Percentiles rank a stretch among this genome's conserved stretches.
Evolutionary conservation across 2,797 vertebrate species (phyloP).

Genomic region (Pseudocheirus occidentalis): DNA sequence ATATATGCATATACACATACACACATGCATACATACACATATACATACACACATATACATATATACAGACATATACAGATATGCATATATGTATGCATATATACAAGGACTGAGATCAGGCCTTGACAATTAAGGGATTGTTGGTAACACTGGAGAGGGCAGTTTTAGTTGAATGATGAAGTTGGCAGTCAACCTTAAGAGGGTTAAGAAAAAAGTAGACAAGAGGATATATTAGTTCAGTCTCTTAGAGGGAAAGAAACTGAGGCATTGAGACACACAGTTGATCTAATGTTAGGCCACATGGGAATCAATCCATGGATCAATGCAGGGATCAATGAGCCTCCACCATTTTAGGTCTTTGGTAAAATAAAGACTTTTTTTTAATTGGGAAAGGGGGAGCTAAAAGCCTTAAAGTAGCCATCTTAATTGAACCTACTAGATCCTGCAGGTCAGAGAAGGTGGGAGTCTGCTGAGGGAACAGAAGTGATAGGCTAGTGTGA

Average conservation of each 20-base stretch:
- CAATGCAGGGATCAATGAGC: not conserved
- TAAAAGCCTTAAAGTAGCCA: not conserved
- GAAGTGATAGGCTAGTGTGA: not conserved
- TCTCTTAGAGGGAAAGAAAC: not conserved
- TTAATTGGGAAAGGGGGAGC: not conserved
- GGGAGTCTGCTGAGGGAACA: not conserved
- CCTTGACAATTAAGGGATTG: not conserved
- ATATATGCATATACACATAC: no score
- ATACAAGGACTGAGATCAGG: not conserved
- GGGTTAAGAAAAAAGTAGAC: not conserved
- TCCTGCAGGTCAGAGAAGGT: not conserved
- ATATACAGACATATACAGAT: no score
- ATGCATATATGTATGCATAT: no score
- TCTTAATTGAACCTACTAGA: not conserved
- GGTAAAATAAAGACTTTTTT: not conserved
- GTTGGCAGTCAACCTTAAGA: not conserved
- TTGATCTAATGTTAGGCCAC: not conserved
- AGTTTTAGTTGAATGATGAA: not conserved
- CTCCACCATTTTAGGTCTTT: not conserved
- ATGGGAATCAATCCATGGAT: not conserved
- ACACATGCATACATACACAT: no score
- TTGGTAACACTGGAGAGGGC: not conserved
- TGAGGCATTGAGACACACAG: not conserved
- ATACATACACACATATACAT: no score
- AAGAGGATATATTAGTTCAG: not conserved